These are phyloP conservation scores for Hololepta plana DNA, from an alignment of 2,888 invertebrate species.

Conservation along the genomic window DNA sequence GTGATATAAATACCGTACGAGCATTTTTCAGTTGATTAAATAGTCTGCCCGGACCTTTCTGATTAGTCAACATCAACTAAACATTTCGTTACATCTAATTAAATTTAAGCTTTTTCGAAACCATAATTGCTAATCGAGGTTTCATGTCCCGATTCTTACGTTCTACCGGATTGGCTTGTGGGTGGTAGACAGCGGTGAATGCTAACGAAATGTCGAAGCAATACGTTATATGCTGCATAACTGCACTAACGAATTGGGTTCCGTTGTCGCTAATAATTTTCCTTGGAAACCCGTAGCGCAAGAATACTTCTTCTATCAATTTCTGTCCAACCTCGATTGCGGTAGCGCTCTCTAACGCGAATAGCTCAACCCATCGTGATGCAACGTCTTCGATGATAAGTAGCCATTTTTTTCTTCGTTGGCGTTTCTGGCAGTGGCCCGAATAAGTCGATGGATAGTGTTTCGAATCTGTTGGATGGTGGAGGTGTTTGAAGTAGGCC, in stretches of 20 bases:
- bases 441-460: constrained; percentile 5
- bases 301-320: constrained; percentile 14
- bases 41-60: no score
- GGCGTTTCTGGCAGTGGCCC: constrained; percentile 7
- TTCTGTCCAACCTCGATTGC: constrained; percentile 12
- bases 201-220: constrained; percentile 14
- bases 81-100: no score
- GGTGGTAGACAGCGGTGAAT: constrained; percentile 14
- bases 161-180: constrained; percentile 18
- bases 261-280: constrained; percentile 20
- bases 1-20: no score
- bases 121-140: constrained; percentile 15
- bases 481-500: constrained; percentile 3
- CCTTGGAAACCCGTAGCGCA: constrained; percentile 18
- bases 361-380: constrained; percentile 14
- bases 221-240: constrained; percentile 18
- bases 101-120: no score
- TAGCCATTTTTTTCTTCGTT: constrained; percentile 11
- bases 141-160: constrained; percentile 18
- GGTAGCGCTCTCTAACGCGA: constrained; percentile 11
- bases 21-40: no score
- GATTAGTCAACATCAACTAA: no score
- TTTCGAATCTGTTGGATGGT: constrained; percentile 1
- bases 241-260: constrained; percentile 15
- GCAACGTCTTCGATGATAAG: constrained; percentile 14